phyloP scores from a whole-genome alignment of 2,113 vertebrate species.

The Leptosomus discolor region DNA sequence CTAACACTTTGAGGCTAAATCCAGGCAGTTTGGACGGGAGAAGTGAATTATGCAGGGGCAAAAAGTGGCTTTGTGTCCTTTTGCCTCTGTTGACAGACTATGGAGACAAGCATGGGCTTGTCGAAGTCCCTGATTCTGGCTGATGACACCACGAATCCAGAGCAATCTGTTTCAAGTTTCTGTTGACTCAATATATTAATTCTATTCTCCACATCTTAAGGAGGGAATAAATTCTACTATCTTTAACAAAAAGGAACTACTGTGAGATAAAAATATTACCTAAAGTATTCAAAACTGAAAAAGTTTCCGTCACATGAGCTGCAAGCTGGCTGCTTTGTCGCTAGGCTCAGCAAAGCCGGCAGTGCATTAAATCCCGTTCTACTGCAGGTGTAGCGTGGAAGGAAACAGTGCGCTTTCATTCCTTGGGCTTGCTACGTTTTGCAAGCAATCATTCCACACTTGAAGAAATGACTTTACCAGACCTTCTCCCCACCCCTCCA shows the following conservation, averaged over 20 bases:
- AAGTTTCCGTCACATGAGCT: background rate
- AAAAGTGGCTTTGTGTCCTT: background rate
- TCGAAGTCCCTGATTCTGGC: background rate
- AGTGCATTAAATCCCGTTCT: too few species aligned
- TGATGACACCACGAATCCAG: background rate
- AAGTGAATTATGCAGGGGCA: background rate
- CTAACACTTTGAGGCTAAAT: background rate
- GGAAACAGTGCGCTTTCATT: background rate
- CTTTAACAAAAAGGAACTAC: background rate
- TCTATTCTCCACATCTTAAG: background rate
- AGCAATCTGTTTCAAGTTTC: background rate
- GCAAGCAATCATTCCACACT: background rate
- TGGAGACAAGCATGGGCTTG: background rate
- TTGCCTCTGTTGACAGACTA: background rate
- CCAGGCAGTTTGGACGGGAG: background rate
- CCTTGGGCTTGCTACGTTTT: background rate
- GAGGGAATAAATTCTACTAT: background rate
- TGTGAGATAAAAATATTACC: background rate
- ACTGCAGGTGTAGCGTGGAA: rapidly evolving
- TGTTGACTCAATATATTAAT: background rate
- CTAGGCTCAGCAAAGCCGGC: background rate
- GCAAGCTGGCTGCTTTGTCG: background rate
- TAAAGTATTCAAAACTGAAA: background rate
- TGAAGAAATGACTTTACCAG: background rate
- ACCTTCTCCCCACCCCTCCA: rapidly evolving